Evolutionary conservation across 2,888 invertebrate species (phyloP).

Genomic region (Hyalella azteca): DNA sequence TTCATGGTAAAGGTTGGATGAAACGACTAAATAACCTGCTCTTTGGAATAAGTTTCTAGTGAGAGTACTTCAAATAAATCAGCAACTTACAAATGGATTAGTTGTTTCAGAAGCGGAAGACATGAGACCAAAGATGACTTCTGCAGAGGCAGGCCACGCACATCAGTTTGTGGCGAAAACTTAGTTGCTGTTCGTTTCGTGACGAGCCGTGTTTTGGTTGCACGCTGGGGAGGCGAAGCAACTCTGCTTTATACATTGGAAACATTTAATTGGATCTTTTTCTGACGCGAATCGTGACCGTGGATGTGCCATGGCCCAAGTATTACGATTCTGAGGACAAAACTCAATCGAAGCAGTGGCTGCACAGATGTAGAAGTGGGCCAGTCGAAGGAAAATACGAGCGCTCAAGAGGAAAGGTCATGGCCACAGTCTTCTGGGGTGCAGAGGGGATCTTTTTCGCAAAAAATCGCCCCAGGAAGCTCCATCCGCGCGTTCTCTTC

Average conservation of each 20-base stretch:
- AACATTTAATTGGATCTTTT: slow-evolving; percentile 22
- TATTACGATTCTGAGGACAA: slow-evolving; percentile 29
- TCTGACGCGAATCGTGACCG: slow-evolving; percentile 24
- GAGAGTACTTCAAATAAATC: not conserved
- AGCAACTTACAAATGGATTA: not conserved
- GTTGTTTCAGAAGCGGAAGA: not conserved
- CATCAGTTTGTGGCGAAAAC: slow-evolving; percentile 14
- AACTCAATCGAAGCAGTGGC: slow-evolving; percentile 24
- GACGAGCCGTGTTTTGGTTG: not conserved
- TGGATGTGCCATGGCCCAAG: slow-evolving; percentile 30
- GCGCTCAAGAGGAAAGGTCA: slow-evolving; percentile 1
- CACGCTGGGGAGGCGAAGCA: not conserved
- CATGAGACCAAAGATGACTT: not conserved
- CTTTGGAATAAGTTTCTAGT: not conserved
- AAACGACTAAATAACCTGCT: too few relatives aligned
- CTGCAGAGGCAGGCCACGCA: not conserved
- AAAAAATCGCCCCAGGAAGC: slow-evolving; percentile 22
- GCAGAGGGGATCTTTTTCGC: not conserved
- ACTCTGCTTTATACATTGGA: not conserved
- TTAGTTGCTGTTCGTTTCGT: not conserved
- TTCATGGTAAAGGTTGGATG: not conserved
- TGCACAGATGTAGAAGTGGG: not conserved
- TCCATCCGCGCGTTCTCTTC: slow-evolving; percentile 37
- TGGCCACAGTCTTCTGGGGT: slow-evolving; percentile 35
- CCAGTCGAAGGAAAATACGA: not conserved